phyloP scores from a whole-genome alignment of 2,797 vertebrate species.

The Acropternis orthonyx region DNA sequence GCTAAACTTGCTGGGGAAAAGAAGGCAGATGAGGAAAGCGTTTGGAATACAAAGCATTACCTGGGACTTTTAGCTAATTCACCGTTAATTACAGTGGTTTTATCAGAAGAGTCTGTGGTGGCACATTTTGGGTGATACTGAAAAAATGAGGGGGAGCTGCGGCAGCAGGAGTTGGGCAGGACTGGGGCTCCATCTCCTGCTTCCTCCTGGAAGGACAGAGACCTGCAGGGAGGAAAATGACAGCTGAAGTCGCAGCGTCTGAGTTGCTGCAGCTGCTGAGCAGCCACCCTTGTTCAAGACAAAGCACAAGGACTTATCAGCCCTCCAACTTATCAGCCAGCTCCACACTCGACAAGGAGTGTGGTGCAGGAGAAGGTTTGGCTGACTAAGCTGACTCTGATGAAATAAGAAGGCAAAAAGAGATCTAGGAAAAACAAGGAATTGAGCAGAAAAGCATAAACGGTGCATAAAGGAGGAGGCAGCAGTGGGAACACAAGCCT shows the following conservation, averaged over 20 bases:
- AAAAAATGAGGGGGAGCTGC: neutral
- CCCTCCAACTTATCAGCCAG: neutral
- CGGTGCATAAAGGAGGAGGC: neutral
- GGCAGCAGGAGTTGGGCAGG: neutral
- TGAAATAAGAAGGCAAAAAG: neutral
- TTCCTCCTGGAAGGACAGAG: neutral
- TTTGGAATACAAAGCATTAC: neutral
- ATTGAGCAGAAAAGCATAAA: neutral
- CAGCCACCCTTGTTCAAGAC: neutral
- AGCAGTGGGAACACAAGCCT: neutral
- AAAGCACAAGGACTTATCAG: neutral
- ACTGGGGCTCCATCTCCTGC: constrained; percentile 39
- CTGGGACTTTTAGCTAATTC: neutral
- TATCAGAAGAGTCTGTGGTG: neutral
- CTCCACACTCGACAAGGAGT: neutral
- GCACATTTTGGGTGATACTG: neutral
- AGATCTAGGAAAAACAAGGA: neutral
- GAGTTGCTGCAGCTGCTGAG: neutral
- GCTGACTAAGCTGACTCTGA: neutral
- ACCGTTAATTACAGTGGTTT: neutral
- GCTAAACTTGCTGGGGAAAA: neutral
- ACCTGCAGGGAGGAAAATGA: neutral
- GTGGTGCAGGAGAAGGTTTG: neutral
- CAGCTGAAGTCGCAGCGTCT: neutral
- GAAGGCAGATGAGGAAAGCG: neutral